phyloP scores from a whole-genome alignment of 1,140 invertebrate species.

The Bombus affinis region DNA sequence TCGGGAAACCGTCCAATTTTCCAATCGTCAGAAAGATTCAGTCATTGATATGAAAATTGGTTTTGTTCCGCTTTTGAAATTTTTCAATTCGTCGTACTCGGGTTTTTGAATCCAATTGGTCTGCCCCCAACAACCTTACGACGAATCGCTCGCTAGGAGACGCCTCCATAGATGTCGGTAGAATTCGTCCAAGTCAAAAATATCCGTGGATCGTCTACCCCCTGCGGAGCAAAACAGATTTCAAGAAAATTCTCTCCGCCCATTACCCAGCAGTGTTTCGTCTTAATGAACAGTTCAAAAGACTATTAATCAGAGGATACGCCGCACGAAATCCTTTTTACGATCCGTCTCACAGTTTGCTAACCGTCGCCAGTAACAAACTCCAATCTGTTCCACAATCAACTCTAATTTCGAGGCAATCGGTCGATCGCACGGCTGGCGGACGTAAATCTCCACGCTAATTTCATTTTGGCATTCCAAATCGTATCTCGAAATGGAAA shows the following conservation, averaged over 20 bases:
- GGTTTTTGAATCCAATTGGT: no score
- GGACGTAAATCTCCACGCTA: constrained; percentile 25
- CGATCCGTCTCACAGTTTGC: neutral
- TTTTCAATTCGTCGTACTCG: no score
- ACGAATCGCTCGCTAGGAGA: no score
- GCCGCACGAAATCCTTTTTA: neutral
- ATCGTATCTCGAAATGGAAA: constrained; percentile 43
- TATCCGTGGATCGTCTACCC: neutral
- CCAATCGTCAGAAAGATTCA: no score
- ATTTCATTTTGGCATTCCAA: constrained; percentile 44
- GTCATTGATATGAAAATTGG: no score
- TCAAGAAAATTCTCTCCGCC: neutral
- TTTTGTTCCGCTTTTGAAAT: no score
- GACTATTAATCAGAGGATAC: neutral
- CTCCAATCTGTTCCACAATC: constrained; percentile 40
- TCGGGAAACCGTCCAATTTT: no score
- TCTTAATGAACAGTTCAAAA: neutral
- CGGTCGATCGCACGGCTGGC: neutral
- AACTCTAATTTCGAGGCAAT: constrained; percentile 41
- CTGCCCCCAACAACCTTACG: no score
- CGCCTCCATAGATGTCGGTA: no score
- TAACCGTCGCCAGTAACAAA: neutral
- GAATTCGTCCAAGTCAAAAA: neutral
- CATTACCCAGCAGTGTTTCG: neutral
- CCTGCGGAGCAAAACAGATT: neutral